Base-by-base conservation (phyloP, 2,888 invertebrate species). In the Cyrtodaria siliqua region DNA sequence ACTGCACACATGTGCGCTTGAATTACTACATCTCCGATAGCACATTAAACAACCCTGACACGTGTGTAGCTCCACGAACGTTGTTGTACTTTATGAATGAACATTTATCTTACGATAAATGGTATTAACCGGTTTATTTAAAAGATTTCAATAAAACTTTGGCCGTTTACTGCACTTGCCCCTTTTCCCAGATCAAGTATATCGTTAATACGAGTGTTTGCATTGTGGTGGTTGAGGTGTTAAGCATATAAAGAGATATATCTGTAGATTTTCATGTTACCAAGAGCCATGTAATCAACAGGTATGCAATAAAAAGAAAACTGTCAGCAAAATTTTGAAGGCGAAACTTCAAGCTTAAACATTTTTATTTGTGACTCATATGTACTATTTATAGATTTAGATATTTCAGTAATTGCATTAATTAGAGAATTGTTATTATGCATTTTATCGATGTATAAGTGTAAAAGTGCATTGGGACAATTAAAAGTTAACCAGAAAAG, bases 101-200 rank as follows among this genome's bases (percentile, higher is more conserved):
- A 59, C 44, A 47, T 18, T n/a, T 56, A 33, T 50, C n/a, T 23
- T 27, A 50, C 27, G 67, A 59, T 59, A 59, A 40, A 29, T 8
- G 49, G 50, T 52, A 57, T 67, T 47, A 66, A 44, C 56, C 4
- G 38, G 44, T 33, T 38, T 56, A 63, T 42, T 20, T 57, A 56
- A 59, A n/a, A 56, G 59, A 67, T 67, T 56, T 40, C 38, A 29
- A n/a, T 23, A 40, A 67, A 67, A 67, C 67, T 59, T 67, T 59
- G 67, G 67, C 52, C 59, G 59, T 52, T 42, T 50, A 67, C 52
- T 40, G n/a, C 40, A 42, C 50, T 50, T 50, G 18, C 26, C 38
- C 29, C 40, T 59, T 40, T n/a, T n/a, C n/a, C 27, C 9, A 40
- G 50, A 67, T 42, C 59, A 67, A 67, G 57, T 59, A 59, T 16